Evolutionary conservation across 2,113 vertebrate species (phyloP), one percentile per base, ranked within the genome.

Genomic region (Neolamprologus cancellatus): DNA sequence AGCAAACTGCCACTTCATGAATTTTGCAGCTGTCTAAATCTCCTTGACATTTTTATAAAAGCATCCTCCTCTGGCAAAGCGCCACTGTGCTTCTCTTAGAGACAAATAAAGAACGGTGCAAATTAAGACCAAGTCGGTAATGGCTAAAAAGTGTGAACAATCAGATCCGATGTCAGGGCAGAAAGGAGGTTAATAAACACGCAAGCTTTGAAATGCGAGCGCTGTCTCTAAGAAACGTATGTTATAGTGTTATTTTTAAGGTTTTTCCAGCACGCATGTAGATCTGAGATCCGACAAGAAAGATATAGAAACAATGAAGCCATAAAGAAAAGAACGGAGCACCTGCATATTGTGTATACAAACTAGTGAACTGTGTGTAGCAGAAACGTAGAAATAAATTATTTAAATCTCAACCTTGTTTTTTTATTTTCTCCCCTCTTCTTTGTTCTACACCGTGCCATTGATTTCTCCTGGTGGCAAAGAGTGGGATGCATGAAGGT

Each of bases 391-490:
- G 84, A 93, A 87, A 92, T 93, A 82, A 80, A 94, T 94, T 91
- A 94, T 94, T 94, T 78, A 94, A 86, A 90, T 89, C 52, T 90
- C 89, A 82, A 92, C 88, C 87, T 91, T 86, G 28, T 84, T 9
- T 59, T 48, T 14, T 20, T n/a, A 12, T 64, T 66, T 69, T 69
- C 4, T 41, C 7, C 12, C 66, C 13, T 5, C 17, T 66, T 84
- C 84, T 93, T 91, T 93, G 93, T 95, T 92, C 89, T 90, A 84
- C 87, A 83, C 86, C 14, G 18, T 55, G 87, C 64, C 86, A 95
- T 94, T 92, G 91, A 94, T 94, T 94, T 90, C 91, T 92, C 87
- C 89, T 83, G 69, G 91, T 91, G 79, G 92, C 86, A 46, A 79
- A 82, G 83, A 44, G 83, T 48, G 80, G 83, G 82, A 86, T 66